Percentiles rank a stretch among this genome's conserved stretches.
Conservation (phyloP, 2,113 vertebrate species). For the Stictonetta naevosa region DNA sequence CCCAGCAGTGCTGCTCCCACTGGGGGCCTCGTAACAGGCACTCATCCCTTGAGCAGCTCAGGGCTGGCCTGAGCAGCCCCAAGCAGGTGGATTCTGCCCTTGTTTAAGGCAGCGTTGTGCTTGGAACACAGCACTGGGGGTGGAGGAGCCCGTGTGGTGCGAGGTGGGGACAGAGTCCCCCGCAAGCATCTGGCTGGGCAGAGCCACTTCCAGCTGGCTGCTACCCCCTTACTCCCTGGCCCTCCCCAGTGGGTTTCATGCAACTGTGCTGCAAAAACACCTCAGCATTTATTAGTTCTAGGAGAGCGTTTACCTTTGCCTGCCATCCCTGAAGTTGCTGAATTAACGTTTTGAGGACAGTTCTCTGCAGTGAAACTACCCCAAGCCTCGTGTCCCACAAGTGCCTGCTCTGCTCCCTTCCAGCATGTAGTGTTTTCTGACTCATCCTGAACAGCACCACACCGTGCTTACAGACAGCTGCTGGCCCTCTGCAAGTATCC, state of each 20-base stretch:
- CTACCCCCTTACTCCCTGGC: rapidly evolving
- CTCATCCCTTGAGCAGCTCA: neutral
- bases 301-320: neutral
- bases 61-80: neutral
- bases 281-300: neutral
- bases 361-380: neutral
- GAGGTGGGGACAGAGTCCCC: rapidly evolving
- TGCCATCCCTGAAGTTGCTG: rapidly evolving
- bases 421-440: rapidly evolving
- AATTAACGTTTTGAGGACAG: neutral
- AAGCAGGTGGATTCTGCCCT: neutral
- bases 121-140: neutral
- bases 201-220: neutral
- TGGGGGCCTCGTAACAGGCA: neutral
- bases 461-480: rapidly evolving
- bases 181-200: rapidly evolving
- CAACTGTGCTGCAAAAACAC: neutral
- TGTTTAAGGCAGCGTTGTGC: too few species aligned
- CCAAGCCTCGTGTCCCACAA: neutral
- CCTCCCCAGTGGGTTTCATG: rapidly evolving
- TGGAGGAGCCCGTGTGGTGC: too few species aligned
- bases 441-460: rapidly evolving
- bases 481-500: neutral
- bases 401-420: neutral
- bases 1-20: neutral